Percentiles rank a stretch among this genome's conserved stretches.
phyloP scores from a whole-genome alignment of 2,888 invertebrate genomes.

The Ephialtes manifestator region DNA sequence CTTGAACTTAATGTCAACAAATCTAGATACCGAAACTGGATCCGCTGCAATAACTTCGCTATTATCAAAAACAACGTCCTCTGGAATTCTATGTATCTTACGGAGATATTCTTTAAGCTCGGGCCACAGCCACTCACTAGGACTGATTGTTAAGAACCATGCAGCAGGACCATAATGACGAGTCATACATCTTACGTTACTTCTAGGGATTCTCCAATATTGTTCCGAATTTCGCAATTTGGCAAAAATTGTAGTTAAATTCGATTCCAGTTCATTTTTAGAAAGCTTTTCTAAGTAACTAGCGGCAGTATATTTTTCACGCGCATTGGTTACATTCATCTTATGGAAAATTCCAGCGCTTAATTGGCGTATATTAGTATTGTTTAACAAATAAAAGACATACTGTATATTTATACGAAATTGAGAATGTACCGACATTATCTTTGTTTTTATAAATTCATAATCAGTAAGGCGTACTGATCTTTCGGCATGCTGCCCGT shows the following conservation, averaged over 20 bases:
- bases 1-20: constrained; percentile 78
- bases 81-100: constrained; percentile 29
- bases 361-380: constrained; percentile 71
- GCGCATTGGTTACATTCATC: constrained; percentile 66
- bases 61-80: neutral
- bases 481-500: constrained; percentile 66
- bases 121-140: constrained; percentile 75
- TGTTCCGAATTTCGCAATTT: constrained; percentile 69
- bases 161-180: too few species aligned
- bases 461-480: too few species aligned
- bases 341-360: constrained; percentile 70
- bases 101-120: constrained; percentile 76
- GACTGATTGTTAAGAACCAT: too few species aligned
- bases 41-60: constrained; percentile 67
- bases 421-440: constrained; percentile 74
- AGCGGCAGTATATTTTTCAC: too few species aligned
- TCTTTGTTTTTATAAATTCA: constrained; percentile 72
- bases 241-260: constrained; percentile 68
- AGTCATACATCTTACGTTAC: constrained; percentile 69
- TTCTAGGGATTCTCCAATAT: constrained; percentile 67
- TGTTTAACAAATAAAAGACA: constrained; percentile 73
- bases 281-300: constrained; percentile 57
- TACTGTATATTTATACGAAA: constrained; percentile 75
- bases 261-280: constrained; percentile 62
- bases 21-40: constrained; percentile 77